A percentile compares a stretch with the other conserved stretches of the same genome.
Conservation (phyloP, 2,113 vertebrate genomes). For the Puma concolor region DNA sequence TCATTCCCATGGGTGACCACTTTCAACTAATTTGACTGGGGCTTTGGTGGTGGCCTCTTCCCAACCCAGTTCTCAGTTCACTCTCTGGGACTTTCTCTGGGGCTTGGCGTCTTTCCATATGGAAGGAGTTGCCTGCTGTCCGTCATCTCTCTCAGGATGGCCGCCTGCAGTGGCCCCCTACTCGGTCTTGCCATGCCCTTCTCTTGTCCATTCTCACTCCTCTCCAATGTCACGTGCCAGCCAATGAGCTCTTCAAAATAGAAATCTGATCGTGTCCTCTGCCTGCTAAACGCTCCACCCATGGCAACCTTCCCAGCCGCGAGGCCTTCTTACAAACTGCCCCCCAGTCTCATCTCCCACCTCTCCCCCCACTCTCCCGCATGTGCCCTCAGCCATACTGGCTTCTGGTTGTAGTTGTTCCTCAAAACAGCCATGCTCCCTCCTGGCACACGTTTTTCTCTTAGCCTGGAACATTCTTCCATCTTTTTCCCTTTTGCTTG, state of each 20-base stretch:
- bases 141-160: fast-evolving
- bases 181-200: too few species aligned
- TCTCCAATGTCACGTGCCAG: not conserved
- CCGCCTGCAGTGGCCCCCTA: not conserved
- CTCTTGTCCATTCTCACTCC: not conserved
- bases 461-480: not conserved
- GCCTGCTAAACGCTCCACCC: not conserved
- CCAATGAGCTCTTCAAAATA: not conserved
- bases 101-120: fast-evolving
- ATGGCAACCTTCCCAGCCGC: not conserved
- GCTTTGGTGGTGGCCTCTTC: not conserved
- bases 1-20: not conserved
- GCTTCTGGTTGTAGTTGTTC: not conserved
- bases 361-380: fast-evolving
- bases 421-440: not conserved
- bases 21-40: not conserved
- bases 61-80: not conserved
- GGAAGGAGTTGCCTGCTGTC: not conserved
- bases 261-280: not conserved
- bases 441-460: not conserved
- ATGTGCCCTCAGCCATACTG: too few species aligned
- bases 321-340: not conserved
- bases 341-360: fast-evolving
- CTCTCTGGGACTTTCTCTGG: not conserved
- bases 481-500: not conserved